Evolutionary conservation across 2,888 invertebrate genomes (phyloP), one percentile per base, ranked within the genome.

Genomic region (Ichneumoninae sp.): DNA sequence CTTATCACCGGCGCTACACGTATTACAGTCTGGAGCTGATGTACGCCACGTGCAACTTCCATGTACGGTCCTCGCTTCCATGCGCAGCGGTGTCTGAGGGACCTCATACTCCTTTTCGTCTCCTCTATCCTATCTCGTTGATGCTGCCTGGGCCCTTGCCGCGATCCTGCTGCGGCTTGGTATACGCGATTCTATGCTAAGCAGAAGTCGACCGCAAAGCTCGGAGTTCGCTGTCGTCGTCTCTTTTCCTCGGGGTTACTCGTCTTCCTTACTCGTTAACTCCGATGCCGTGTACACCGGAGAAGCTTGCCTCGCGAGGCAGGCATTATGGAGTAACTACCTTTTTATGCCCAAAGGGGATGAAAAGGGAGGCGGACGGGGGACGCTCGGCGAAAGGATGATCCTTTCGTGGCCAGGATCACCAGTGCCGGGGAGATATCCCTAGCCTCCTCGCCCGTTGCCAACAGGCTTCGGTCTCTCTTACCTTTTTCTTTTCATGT

Each of bases 151-250:
- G 63, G 73, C 78, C 44, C 85, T 84, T 87, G 85, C 82, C 60
- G 70, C 44, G 85, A 77, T 86, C 80, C 83, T 73, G 65, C 84
- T 81, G 70, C 77, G 84, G 83, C 81, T 74, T 36, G 63, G 44
- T 74, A 74, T 63, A 63, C 78, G 83, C 86, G 86, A 89, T 89
- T 89, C 89, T 87, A 89, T 88, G 89, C 88, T 88, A 88, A 90
- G 86, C 87, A 89, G 85, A 85, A 85, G 88, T 88, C 87, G 88
- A 89, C 88, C 88, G 87, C 88, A 80, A 83, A 83, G 83, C 80
- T 78, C 71, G 40, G 44, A 57, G 73, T 57, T 44, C 76, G 76
- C 73, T 44, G 50, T 73, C 74, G 33, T 68, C 30, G 36, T 60
- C n/a, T 44, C 36, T 44, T 74, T 63, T 80, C 68, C 57, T 52